phyloP scores from a whole-genome alignment of 2,797 vertebrate genomes.

The Gorsachius magnificus region DNA sequence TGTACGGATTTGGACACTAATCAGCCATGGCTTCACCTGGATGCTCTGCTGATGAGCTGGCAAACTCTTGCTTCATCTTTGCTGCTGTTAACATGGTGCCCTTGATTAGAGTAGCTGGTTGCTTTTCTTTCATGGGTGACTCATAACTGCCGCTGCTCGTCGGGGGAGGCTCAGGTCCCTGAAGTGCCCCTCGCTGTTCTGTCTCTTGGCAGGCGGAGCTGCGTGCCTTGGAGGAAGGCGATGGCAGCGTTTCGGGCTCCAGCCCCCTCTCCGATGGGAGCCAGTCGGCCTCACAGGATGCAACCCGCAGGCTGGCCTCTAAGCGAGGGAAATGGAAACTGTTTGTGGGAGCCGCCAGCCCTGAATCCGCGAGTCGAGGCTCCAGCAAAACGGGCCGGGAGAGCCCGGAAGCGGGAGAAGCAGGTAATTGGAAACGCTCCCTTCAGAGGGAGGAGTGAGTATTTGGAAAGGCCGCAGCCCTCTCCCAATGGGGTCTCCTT shows the following conservation, averaged over 20 bases:
- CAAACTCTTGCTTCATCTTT: accelerated
- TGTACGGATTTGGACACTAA: accelerated
- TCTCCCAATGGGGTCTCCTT: neutral
- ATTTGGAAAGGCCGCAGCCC: neutral
- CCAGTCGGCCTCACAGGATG: slow-evolving; percentile 81
- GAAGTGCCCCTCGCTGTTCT: neutral
- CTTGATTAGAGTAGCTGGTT: neutral
- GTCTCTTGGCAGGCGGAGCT: slow-evolving; percentile 86
- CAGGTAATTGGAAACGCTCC: slow-evolving; percentile 62
- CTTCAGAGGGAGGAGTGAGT: neutral
- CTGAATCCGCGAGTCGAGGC: slow-evolving; percentile 85
- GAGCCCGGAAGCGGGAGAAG: slow-evolving; percentile 79
- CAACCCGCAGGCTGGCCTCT: slow-evolving; percentile 72
- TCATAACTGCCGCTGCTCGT: accelerated
- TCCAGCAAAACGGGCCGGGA: slow-evolving; percentile 83
- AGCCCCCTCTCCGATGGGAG: slow-evolving; percentile 92
- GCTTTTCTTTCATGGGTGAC: neutral
- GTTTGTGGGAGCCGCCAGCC: slow-evolving; percentile 86
- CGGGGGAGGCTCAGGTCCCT: neutral
- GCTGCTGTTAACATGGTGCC: accelerated
- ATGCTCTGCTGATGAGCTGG: accelerated
- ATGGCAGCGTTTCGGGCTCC: slow-evolving; percentile 90
- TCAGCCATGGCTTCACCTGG: accelerated
- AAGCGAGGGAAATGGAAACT: slow-evolving; percentile 93
- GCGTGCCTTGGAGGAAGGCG: slow-evolving; percentile 93